Evolutionary conservation across 1,140 invertebrate species (phyloP), one percentile per base, ranked within the genome.

Genomic region (Halyomorpha halys): DNA sequence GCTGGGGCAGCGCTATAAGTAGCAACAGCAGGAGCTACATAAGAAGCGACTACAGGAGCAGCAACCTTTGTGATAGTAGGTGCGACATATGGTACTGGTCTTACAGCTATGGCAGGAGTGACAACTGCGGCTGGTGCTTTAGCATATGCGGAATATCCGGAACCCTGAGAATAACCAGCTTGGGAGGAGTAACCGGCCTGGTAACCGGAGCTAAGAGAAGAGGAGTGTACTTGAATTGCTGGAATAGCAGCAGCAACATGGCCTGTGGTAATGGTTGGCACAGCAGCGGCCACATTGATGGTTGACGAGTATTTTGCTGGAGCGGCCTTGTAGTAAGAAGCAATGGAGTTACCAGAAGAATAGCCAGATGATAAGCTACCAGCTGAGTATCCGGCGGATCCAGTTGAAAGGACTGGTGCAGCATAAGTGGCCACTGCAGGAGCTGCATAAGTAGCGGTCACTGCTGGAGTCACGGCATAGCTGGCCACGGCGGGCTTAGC

Each of bases 1-100:
- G 60, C 45, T 9, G 65, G 54, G 1, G 67, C 65, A 16, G 66
- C 51, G 23, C n/a, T n/a, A 67, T 66, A 66, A 39, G 64, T 53
- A 44, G 64, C 54, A 19, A 54, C 56, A 19, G 68, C 61, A 16
- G 69, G 18, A 15, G 61, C 49, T 34, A 63, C 45, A 18, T 49
- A n/a, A 16, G 60, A 45, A 23, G 45, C 39, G 18, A 59, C 62
- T 3, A 63, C 51, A 49, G 62, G 45, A 1, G 61, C 49, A 19
- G 65, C 44, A 25, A 25, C 34, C 19, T 45, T 51, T 34, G 45
- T 25, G 11, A 59, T 21, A 27, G 56, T 62, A 11, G 59, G 63
- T 25, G 51, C 64, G 11, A 59, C 45, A 5, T 61, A 63, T 6
- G 49, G 39, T 21, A 39, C 34, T 21, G 59, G 34, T 15, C 25